Evolutionary conservation across 2,797 vertebrate genomes (phyloP), one percentile per base, ranked within the genome.

Genomic region (Hyperoplus lanceolatus): DNA sequence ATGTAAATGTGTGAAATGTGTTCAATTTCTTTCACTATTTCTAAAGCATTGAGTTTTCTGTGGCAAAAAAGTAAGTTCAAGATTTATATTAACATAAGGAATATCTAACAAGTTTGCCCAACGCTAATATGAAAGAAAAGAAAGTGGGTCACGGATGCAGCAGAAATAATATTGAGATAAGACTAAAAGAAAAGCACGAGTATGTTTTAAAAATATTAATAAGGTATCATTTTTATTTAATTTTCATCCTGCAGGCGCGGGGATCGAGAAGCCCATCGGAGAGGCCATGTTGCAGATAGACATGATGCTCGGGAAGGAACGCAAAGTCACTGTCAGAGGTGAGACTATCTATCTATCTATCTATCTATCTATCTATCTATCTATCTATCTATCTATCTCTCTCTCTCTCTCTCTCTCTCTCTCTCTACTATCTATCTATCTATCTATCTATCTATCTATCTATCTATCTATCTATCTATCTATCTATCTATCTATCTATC

Each of bases 211-310:
- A 78, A 61, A 42, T 36, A 29, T 7, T 29, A 6, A 75, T 38
- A 7, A 1, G 29, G 29, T 29, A 29, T 29, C 3, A 29, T 29
- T 29, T 29, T 29, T 29, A 29, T 29, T 29, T 29, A 29, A 29
- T 29, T 29, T 29, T 29, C 29, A 29, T 29, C 29, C 4, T 46
- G 73, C 93, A 99, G 98, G 96, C n/a, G 94, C 96, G 0, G 97
- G 97, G 48, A 95, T 98, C 56, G 97, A 98, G 70, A 96, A 96
- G 82, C 95, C 96, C 0, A 97, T 99, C 53, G 98, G 98, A 18
- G 98, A 99, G 91, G 96, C 96, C 18, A 91, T 97, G 70, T 95
- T 99, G 89, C 98, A 99, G 93, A 93, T 99, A 0, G 97, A 99
- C 88, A 90, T 97, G 86, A 94, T 96, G 87, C 97, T 97, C 6